These are phyloP conservation scores for Ormyrus pomaceus DNA, from an alignment of 2,888 invertebrate species.

Conservation along the genomic window DNA sequence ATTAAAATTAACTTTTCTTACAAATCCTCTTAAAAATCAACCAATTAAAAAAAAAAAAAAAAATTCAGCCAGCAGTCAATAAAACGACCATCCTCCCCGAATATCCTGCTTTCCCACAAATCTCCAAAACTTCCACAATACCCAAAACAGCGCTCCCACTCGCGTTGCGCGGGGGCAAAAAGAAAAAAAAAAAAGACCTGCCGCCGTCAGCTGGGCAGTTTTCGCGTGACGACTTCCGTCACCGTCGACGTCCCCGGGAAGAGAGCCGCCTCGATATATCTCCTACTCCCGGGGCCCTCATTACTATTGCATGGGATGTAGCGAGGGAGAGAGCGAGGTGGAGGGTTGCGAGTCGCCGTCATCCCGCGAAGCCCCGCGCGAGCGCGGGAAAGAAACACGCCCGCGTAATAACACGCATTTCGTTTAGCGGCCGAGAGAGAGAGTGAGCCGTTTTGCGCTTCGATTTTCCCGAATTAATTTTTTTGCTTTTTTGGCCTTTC, in stretches of 20 bases:
- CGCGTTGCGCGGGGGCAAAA: slow-evolving; percentile 16
- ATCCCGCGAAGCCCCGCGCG: neutral
- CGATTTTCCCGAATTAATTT: too few relatives aligned
- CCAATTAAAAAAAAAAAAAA: too few relatives aligned
- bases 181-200: slow-evolving; percentile 54
- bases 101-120: too few relatives aligned
- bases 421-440: neutral
- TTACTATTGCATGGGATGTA: slow-evolving; percentile 65
- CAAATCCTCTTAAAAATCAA: too few relatives aligned
- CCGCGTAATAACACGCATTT: slow-evolving; percentile 38
- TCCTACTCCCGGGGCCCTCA: slow-evolving; percentile 61
- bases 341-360: slow-evolving; percentile 12
- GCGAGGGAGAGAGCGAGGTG: neutral
- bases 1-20: too few relatives aligned
- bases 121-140: neutral
- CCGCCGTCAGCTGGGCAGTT: slow-evolving; percentile 69
- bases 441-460: neutral
- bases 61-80: too few relatives aligned
- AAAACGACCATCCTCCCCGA: too few relatives aligned
- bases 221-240: slow-evolving; percentile 68
- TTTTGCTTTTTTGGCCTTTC: too few relatives aligned
- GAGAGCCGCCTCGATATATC: slow-evolving; percentile 65
- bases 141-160: too few relatives aligned
- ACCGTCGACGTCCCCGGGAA: slow-evolving; percentile 48
- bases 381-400: slow-evolving; percentile 11